Base-by-base conservation (phyloP, 1,140 invertebrate species). In the Laupala kohalensis region DNA sequence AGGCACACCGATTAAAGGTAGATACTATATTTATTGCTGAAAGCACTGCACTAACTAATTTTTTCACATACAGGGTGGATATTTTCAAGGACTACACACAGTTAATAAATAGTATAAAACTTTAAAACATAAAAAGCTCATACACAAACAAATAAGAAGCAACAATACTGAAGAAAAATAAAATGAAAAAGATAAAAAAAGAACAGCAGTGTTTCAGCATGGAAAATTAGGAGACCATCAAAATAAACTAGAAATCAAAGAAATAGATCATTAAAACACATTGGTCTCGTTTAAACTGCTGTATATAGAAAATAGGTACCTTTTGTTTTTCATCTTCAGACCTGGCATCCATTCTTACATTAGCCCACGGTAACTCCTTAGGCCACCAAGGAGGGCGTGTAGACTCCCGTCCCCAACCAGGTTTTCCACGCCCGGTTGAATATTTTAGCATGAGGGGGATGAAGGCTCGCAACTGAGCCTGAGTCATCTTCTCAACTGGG, bases 391-490 rank as follows among this genome's bases (percentile, higher is more conserved):
- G 89, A 64, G 96, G 96, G 75, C 94, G 85, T 62, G 94, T 97
- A 19, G 94, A 95, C 77, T 96, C 93, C 77, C 95, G 88, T 0
- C 96, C 96, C 96, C 96, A 98, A 23, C 96, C 96, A 27, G 96
- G 96, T 81, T 98, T 98, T 64, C 96, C 96, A 74, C 96, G 83
- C 1, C 96, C 93, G 70, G 96, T 98, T 1, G 95, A 97, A 83
- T 97, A 98, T 83, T 98, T 98, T 73, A 98, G 83, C 96, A 98
- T 98, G 72, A 98, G 86, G 64, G 96, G 96, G 76, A 98, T 98
- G 80, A 98, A 98, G 66, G 95, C 95, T 74, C 96, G 83, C 63
- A 98, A 83, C 80, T 98, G 96, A 37, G 96, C 96, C 81, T 98
- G 96, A 25, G 96, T 98, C 96, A 98, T 98, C 86, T 98, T 98